Percentiles rank a stretch among this genome's conserved stretches.
phyloP scores from a whole-genome alignment of 2,113 vertebrate species.

The Egretta garzetta region DNA sequence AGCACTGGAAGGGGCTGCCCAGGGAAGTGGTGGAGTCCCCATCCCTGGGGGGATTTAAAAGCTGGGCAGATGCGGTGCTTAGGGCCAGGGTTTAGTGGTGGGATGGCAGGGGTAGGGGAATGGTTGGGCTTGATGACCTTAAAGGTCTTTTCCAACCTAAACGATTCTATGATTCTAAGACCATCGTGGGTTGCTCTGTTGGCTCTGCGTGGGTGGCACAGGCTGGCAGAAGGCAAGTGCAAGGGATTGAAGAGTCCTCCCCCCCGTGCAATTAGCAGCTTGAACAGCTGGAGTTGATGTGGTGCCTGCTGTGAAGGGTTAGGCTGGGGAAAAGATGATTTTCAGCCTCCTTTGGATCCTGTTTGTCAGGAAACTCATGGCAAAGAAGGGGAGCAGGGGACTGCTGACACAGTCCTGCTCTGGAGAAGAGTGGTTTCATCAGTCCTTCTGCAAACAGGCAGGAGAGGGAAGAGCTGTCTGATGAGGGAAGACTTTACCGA shows the following conservation, averaged over 20 bases:
- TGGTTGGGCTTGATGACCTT: too few relatives aligned
- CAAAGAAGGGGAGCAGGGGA: neutral
- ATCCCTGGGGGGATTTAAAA: too few relatives aligned
- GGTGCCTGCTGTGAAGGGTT: neutral
- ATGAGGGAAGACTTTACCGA: neutral
- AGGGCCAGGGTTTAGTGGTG: too few relatives aligned
- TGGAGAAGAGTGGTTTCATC: neutral
- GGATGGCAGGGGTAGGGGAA: too few relatives aligned
- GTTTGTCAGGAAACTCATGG: neutral
- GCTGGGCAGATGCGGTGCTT: too few relatives aligned
- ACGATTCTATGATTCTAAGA: too few relatives aligned
- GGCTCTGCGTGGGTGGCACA: neutral
- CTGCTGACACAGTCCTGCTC: neutral
- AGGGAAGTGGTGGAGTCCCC: too few relatives aligned
- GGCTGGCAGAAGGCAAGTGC: neutral
- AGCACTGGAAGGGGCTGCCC: too few relatives aligned
- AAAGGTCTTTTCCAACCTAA: too few relatives aligned
- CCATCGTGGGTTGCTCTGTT: accelerated
- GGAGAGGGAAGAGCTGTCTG: neutral
- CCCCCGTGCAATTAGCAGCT: accelerated
- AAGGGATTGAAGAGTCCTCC: neutral
- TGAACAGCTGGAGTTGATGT: neutral
- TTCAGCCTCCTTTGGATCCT: neutral
- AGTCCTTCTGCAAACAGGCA: neutral
- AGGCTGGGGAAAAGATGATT: neutral